Evolutionary conservation across 1,140 invertebrate species (phyloP), one percentile per base, ranked within the genome.

Genomic region (Drosophila bocki): DNA sequence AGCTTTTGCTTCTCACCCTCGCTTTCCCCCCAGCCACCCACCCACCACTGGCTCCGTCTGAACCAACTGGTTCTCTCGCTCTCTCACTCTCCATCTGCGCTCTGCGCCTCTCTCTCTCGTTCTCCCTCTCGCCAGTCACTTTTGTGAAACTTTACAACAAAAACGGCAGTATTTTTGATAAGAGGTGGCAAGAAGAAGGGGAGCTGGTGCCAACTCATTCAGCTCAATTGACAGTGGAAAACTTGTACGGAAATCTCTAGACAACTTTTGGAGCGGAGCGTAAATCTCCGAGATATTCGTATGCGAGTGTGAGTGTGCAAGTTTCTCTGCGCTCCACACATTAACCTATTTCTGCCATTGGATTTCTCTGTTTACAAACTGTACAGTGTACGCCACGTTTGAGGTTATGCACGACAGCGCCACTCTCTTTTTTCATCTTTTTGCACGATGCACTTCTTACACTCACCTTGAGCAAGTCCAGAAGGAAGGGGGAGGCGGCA

Each of bases 401-500:
- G 50, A 65, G 45, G 61, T 79, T 72, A 78, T 37, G 51, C n/a
- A 19, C 53, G 17, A 12, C 11, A 33, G 57, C 33, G 42, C 69
- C 50, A 61, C 37, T 42, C 32, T 51, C 33, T 53, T 19, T 74
- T 33, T 58, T 13, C 6, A 42, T 29, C 19, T 74, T 26, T 22
- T 22, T 7, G 37, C 33, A 35, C 17, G 15, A 45, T 39, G 35
- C 45, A 17, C 33, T 42, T 19, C 32, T 63, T 51, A 26, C 44
- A 91, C 76, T 92, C 84, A 95, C 95, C 93, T 95, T 95, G 44
- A 95, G 86, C 75, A 95, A 92, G 74, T 95, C 94, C 82, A 95
- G 87, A 11, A 95, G 88, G 87, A 95, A 95, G 7, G 95, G 95
- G 85, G 95, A 95, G 11, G 95, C 95, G 47, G 95, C 95, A 84